Percentiles rank a stretch among this genome's conserved stretches.
Conservation (phyloP, 2,888 invertebrate species). For the Minunthozetes semirufus region DNA sequence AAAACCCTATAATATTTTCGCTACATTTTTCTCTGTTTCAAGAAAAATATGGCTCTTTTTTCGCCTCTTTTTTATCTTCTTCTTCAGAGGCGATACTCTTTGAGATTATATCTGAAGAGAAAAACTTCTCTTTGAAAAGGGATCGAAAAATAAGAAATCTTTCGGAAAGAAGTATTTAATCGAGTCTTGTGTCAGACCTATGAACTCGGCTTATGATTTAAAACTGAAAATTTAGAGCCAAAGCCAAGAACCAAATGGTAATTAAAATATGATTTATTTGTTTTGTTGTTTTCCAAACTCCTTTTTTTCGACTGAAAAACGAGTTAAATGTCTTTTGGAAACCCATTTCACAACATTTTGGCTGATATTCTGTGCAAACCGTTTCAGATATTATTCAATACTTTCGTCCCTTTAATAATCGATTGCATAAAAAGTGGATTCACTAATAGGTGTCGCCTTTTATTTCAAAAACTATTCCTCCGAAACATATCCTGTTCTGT, state of each 20-base stretch:
- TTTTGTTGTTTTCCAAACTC: no score
- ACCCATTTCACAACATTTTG: no score
- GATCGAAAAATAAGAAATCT: background rate
- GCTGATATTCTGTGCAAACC: no score
- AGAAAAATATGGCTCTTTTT: background rate
- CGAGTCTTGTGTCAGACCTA: background rate
- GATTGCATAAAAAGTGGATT: background rate
- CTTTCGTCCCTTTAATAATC: background rate
- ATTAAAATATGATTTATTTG: no score
- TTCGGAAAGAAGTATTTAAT: background rate
- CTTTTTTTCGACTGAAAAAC: no score
- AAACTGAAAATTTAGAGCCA: no score
- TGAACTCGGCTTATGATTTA: background rate
- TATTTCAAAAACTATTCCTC: background rate
- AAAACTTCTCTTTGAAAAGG: background rate
- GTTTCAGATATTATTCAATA: no score
- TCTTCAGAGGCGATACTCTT: background rate
- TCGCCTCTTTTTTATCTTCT: background rate
- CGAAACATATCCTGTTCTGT: background rate
- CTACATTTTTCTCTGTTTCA: no score
- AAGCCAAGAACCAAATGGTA: no score
- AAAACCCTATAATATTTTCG: no score
- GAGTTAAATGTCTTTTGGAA: no score
- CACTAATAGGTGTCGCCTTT: constrained; percentile 5
- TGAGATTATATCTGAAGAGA: background rate